A percentile compares a stretch with the other conserved stretches of the same genome.
Conservation (phyloP, 2,797 vertebrate genomes). For the Anguilla megastoma region DNA sequence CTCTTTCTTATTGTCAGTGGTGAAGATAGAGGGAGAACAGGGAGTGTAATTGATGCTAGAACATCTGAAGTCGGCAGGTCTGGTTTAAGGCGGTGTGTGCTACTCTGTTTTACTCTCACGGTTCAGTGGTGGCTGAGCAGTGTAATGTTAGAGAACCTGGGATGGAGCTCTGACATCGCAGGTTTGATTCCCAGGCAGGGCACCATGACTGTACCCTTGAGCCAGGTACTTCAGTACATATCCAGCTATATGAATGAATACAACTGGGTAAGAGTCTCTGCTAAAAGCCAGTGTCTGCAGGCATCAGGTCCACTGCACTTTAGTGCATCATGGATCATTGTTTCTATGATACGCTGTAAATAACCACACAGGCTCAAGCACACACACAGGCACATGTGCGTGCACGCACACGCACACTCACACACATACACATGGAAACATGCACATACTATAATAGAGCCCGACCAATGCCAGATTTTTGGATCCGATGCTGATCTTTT, state of each 20-base stretch:
- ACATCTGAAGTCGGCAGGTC: neutral
- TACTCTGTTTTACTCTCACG: neutral
- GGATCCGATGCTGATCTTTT: too few relatives aligned
- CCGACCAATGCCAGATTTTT: too few relatives aligned
- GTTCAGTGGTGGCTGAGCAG: neutral
- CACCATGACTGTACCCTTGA: neutral
- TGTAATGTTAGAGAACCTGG: conserved; percentile 64
- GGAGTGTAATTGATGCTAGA: neutral
- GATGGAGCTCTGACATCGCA: conserved; percentile 84
- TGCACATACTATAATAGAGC: neutral
- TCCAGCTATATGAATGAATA: neutral
- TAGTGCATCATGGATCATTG: neutral
- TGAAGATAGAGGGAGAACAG: neutral
- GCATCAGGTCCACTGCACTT: neutral
- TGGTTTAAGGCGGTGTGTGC: neutral
- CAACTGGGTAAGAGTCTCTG: neutral
- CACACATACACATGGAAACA: neutral
- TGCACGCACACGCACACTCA: neutral
- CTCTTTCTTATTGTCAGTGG: neutral
- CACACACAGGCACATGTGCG: neutral
- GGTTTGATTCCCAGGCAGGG: neutral
- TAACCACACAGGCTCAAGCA: neutral
- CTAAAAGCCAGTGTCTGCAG: neutral
- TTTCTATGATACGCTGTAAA: neutral
- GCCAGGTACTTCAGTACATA: neutral